A percentile compares a stretch with the other conserved stretches of the same genome.
phyloP scores from a whole-genome alignment of 1,140 invertebrate species.

The Drosophila sturtevanti region DNA sequence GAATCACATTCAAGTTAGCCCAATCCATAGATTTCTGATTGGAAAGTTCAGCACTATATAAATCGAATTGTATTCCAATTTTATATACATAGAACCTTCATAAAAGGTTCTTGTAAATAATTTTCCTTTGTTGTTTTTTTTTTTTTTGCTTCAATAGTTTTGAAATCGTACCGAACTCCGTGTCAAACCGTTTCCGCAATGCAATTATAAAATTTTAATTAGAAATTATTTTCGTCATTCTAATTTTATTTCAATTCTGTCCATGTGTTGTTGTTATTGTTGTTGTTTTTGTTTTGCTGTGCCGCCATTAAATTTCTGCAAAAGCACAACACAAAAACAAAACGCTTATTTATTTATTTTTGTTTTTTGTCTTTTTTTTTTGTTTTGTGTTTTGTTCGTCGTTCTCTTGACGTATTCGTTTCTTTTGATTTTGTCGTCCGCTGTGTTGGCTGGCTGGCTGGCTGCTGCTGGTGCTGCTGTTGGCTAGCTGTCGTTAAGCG shows the following conservation, averaged over 20 bases:
- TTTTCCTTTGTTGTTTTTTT: too few species aligned
- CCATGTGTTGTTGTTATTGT: conserved; percentile 18
- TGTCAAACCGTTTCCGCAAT: not conserved
- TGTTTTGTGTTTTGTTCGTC: conserved; percentile 26
- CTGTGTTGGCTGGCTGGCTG: conserved; percentile 28
- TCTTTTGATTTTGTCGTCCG: conserved; percentile 39
- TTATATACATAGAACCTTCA: too few species aligned
- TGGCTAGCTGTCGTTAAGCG: conserved; percentile 50
- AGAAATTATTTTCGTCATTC: not conserved
- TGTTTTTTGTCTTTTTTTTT: conserved; percentile 22
- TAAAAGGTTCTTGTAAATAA: too few species aligned
- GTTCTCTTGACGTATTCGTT: conserved; percentile 38
- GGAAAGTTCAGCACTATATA: not conserved
- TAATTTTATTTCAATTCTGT: conserved; percentile 3
- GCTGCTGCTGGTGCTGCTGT: conserved; percentile 28
- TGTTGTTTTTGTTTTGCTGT: conserved; percentile 4
- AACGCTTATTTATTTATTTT: conserved; percentile 25
- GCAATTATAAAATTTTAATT: not conserved
- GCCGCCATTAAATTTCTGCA: conserved; percentile 68
- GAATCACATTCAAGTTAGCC: not conserved
- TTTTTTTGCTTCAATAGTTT: too few species aligned
- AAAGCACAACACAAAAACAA: conserved; percentile 52
- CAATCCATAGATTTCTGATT: not conserved
- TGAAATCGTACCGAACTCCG: too few species aligned
- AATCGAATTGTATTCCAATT: too few species aligned